Evolutionary conservation across 2,113 vertebrate genomes (phyloP).

Genomic region (Calypte anna): DNA sequence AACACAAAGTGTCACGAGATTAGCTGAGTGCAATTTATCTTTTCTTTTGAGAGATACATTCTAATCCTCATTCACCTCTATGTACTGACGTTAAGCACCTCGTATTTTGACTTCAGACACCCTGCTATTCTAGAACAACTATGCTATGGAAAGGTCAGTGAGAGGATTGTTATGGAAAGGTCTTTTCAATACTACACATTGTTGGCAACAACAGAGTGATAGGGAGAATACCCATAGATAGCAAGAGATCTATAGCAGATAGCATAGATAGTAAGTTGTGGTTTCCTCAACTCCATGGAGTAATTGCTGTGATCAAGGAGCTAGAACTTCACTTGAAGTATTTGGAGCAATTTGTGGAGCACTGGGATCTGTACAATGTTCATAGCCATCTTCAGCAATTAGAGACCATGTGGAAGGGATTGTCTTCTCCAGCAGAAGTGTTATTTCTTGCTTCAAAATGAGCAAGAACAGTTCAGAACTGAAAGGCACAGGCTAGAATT

Average conservation of each 20-base stretch:
- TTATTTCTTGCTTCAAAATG: background rate
- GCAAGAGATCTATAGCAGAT: too few species aligned
- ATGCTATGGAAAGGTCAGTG: background rate
- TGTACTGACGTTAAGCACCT: background rate
- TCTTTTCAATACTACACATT: background rate
- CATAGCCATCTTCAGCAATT: background rate
- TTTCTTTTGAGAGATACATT: background rate
- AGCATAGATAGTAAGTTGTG: background rate
- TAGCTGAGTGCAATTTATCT: background rate
- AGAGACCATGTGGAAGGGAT: background rate
- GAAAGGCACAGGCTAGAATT: background rate
- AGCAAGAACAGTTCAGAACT: background rate
- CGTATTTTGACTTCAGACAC: background rate
- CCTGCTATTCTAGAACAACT: constrained; percentile 10
- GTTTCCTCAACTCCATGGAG: background rate
- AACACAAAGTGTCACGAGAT: background rate
- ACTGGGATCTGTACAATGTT: background rate
- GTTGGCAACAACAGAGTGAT: background rate
- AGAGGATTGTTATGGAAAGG: background rate
- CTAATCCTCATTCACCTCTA: background rate
- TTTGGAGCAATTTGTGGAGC: background rate
- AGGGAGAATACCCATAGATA: background rate
- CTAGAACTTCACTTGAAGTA: background rate
- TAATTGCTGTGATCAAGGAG: background rate
- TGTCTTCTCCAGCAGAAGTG: background rate